These are phyloP conservation scores for Stichopus chloronotus DNA, from an alignment of 35 echinoderm and acorn worm species.

Conservation along the genomic window DNA sequence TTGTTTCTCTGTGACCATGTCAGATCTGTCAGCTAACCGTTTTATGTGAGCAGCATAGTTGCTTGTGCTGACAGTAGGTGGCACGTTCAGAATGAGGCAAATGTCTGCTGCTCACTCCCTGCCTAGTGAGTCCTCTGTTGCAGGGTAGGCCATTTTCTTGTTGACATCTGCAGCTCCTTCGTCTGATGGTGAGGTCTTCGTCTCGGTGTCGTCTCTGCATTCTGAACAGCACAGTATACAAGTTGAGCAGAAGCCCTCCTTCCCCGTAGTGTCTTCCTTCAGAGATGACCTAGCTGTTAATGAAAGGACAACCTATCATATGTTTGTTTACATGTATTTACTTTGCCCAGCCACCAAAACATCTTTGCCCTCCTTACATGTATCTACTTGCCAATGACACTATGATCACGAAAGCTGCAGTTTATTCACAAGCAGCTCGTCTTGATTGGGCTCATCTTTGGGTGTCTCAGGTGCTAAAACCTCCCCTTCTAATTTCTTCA, in stretches of 20 bases:
- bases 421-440: neutral
- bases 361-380: neutral
- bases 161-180: neutral
- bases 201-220: neutral
- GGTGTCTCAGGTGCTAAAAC: too few relatives aligned
- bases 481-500: too few relatives aligned
- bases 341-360: neutral
- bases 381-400: neutral
- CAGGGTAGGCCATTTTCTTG: neutral
- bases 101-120: neutral
- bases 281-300: neutral
- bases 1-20: neutral
- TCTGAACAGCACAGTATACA: neutral
- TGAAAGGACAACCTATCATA: neutral
- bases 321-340: neutral
- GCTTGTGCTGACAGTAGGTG: constrained; percentile 6
- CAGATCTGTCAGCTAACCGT: neutral
- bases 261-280: neutral
- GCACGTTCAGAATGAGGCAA: neutral
- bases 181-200: neutral
- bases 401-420: neutral
- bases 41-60: constrained; percentile 5
- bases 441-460: neutral
- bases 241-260: neutral
- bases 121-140: neutral